Percentiles rank a stretch among this genome's conserved stretches.
These are phyloP conservation scores for Oedothorax gibbosus DNA, from an alignment of 1,140 invertebrate genomes.

Conservation along the genomic window DNA sequence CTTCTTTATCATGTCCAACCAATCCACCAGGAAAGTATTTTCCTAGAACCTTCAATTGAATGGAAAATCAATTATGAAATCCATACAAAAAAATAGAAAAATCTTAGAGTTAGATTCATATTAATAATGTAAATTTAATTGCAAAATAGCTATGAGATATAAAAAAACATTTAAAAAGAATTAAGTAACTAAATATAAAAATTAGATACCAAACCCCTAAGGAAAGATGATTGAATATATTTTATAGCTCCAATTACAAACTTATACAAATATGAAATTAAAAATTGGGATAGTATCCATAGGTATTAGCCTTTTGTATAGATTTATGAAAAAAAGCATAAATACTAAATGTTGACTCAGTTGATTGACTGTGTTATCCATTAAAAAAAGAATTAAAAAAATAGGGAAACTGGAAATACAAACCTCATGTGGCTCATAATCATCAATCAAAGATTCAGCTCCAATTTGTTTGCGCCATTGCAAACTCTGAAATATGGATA, in stretches of 20 bases:
- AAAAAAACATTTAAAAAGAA: too few relatives aligned
- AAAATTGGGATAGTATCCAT: background rate
- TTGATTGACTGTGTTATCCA: background rate
- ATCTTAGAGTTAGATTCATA: too few relatives aligned
- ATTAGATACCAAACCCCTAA: too few relatives aligned
- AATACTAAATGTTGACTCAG: background rate
- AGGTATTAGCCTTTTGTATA: background rate
- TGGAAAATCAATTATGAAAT: background rate
- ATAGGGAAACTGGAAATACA: background rate
- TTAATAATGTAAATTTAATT: too few relatives aligned
- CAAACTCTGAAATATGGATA: slow-evolving; percentile 74
- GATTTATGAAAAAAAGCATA: background rate
- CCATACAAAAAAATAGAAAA: background rate
- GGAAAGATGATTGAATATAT: too few relatives aligned
- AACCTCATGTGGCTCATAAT: slow-evolving; percentile 80
- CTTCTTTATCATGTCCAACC: slow-evolving; percentile 84
- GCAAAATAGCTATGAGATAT: too few relatives aligned
- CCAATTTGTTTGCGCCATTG: slow-evolving; percentile 83
- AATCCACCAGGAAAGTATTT: slow-evolving; percentile 82
- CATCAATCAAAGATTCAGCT: slow-evolving; percentile 76
- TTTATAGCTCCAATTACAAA: background rate
- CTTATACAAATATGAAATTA: slow-evolving; percentile 19
- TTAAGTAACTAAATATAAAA: too few relatives aligned
- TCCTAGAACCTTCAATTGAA: slow-evolving; percentile 69
- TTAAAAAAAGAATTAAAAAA: slow-evolving; percentile 8